Percentiles rank a stretch among this genome's conserved stretches.
phyloP scores from a whole-genome alignment of 2,113 vertebrate genomes.

The Phocoena phocoena region DNA sequence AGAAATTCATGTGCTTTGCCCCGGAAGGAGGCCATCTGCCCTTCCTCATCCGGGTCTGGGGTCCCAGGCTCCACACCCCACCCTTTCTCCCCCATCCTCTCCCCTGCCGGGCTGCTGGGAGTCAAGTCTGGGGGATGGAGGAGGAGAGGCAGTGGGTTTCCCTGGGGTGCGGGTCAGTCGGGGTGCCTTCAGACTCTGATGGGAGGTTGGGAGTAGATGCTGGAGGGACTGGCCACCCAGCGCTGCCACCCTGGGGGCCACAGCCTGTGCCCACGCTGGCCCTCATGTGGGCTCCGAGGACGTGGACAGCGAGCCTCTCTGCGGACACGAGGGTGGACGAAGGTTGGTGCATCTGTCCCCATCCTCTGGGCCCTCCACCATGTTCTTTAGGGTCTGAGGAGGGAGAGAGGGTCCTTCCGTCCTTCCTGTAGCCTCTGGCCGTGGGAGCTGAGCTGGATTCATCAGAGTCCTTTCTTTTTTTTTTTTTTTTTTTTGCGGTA shows the following conservation, averaged over 20 bases:
- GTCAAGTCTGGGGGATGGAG: too few relatives aligned
- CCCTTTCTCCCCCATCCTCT: neutral
- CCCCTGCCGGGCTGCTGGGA: neutral
- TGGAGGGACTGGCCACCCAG: neutral
- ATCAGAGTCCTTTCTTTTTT: neutral
- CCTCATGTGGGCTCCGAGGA: neutral
- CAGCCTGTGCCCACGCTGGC: neutral
- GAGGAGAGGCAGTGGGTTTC: neutral
- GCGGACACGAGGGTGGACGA: neutral
- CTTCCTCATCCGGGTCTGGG: neutral
- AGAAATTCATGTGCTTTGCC: neutral
- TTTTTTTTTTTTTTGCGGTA: too few relatives aligned
- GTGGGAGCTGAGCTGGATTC: neutral
- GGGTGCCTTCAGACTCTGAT: neutral
- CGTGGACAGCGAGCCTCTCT: neutral
- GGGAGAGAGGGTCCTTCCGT: neutral
- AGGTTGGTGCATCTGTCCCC: fast-evolving
- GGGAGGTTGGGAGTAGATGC: neutral
- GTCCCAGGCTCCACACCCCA: neutral
- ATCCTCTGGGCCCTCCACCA: fast-evolving
- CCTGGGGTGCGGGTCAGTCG: neutral
- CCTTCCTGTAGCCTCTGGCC: neutral
- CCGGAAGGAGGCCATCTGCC: neutral
- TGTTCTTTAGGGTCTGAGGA: neutral
- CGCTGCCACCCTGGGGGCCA: neutral